phyloP scores from a whole-genome alignment of 2,888 invertebrate genomes.

The Synanthedon myopaeformis region DNA sequence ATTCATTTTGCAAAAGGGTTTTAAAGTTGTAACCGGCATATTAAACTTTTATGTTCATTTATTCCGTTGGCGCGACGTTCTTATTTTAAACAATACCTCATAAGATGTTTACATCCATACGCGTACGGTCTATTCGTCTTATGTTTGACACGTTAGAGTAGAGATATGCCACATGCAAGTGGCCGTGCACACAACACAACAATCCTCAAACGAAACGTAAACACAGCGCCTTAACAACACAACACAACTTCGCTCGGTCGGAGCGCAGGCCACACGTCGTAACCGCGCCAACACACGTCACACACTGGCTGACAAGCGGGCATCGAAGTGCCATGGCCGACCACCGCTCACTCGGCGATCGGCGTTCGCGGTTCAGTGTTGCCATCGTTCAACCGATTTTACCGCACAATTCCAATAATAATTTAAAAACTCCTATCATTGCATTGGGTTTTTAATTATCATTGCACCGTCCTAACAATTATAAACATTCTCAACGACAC shows the following conservation, averaged over 20 bases:
- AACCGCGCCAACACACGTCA: background rate
- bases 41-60: no score
- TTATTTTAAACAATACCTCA: no score
- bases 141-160: background rate
- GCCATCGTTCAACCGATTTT: constrained; percentile 13
- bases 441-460: no score
- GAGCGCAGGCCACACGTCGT: background rate
- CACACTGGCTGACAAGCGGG: constrained; percentile 15
- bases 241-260: constrained; percentile 30
- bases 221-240: constrained; percentile 26
- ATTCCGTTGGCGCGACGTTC: no score
- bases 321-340: constrained; percentile 38
- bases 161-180: background rate
- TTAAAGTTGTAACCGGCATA: no score
- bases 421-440: no score
- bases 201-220: constrained; percentile 23
- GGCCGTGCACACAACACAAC: background rate
- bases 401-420: no score
- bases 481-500: no score
- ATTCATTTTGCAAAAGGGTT: no score
- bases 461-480: no score
- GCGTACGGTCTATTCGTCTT: no score
- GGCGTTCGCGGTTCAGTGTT: constrained; percentile 34
- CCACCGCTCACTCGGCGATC: constrained; percentile 46
- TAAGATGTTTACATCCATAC: no score